Evolutionary conservation across 2,113 vertebrate genomes (phyloP).

Genomic region (Mobula hypostoma): DNA sequence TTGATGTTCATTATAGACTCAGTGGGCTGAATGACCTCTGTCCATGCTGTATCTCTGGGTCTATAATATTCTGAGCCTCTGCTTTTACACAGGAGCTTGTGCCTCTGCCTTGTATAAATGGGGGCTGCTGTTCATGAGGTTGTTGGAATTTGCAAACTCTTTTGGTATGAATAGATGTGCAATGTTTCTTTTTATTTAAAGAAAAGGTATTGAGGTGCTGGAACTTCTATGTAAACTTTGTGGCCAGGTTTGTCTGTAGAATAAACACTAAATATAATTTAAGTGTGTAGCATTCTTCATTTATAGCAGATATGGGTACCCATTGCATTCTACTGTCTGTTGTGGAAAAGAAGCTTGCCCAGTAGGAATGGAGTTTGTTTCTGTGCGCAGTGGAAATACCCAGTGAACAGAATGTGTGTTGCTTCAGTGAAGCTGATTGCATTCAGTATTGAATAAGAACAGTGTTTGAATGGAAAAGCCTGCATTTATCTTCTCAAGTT

Average conservation of each 20-base stretch:
- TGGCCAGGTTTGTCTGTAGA: background rate
- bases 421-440: background rate
- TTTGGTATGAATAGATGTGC: background rate
- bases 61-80: background rate
- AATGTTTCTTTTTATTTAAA: background rate
- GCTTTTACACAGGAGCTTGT: background rate
- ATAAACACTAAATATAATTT: background rate
- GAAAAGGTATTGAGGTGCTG: background rate
- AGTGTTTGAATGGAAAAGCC: background rate
- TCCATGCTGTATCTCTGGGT: too few species aligned
- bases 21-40: too few species aligned
- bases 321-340: background rate
- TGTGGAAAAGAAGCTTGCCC: background rate
- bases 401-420: background rate
- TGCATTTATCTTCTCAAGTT: too few species aligned
- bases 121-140: too few species aligned
- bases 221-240: background rate
- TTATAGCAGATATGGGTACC: background rate
- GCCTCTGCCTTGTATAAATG: background rate
- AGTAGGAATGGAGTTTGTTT: background rate
- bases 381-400: background rate
- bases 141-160: background rate
- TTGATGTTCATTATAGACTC: too few species aligned
- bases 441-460: background rate
- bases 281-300: background rate